These are phyloP conservation scores for Syritta pipiens DNA, from an alignment of 2,888 invertebrate genomes.

Conservation along the genomic window DNA sequence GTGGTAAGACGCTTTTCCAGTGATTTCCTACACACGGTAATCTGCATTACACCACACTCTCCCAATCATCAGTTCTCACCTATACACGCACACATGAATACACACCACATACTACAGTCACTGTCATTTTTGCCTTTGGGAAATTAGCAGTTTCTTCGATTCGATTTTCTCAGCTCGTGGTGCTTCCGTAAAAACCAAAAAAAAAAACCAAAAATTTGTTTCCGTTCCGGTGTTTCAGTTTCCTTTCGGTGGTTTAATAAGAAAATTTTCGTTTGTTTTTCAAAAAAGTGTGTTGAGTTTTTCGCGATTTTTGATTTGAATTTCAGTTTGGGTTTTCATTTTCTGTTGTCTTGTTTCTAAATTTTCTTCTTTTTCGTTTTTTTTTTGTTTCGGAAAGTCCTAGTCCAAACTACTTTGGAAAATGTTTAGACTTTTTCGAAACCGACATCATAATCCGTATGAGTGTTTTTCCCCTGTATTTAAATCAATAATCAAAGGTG, in stretches of 20 bases:
- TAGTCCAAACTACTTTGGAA: conserved; percentile 30
- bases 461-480: conserved; percentile 24
- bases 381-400: background rate
- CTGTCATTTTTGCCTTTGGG: background rate
- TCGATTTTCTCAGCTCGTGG: conserved; percentile 37
- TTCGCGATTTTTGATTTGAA: too few species aligned
- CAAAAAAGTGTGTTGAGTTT: background rate
- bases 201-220: too few species aligned
- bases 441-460: conserved; percentile 38
- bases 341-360: background rate
- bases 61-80: background rate
- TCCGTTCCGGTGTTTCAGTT: conserved; percentile 33
- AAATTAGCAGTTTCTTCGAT: conserved; percentile 44
- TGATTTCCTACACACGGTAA: conserved; percentile 40
- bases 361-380: background rate
- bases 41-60: conserved; percentile 21
- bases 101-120: background rate
- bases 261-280: conserved; percentile 13
- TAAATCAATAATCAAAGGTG: conserved; percentile 14
- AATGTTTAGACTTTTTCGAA: conserved; percentile 57
- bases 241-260: background rate
- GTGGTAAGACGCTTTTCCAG: conserved; percentile 74
- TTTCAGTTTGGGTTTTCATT: too few species aligned
- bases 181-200: conserved; percentile 52
- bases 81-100: background rate